Conservation (phyloP, 1,140 invertebrate species). For the Homarus americanus region DNA sequence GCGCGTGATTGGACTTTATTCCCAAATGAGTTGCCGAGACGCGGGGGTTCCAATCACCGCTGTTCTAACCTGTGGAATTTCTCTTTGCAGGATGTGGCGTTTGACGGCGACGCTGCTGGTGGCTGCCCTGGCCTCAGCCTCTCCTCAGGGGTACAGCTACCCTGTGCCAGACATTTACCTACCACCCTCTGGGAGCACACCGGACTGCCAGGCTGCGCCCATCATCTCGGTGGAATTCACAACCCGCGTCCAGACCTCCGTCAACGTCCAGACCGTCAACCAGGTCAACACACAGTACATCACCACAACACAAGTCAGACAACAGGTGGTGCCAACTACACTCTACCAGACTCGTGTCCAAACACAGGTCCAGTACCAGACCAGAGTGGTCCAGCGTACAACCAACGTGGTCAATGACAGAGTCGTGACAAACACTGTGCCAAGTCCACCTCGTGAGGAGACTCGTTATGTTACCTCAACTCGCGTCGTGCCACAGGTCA, state of each 20-base stretch:
- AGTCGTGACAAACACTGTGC: slow-evolving; percentile 47
- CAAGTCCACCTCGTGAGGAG: slow-evolving; percentile 40
- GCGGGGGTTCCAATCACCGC: slow-evolving; percentile 71
- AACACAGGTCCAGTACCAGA: slow-evolving; percentile 58
- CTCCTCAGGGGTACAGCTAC: slow-evolving; percentile 36
- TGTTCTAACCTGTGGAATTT: slow-evolving; percentile 70
- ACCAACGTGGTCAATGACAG: slow-evolving; percentile 12
- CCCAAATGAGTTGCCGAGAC: slow-evolving; percentile 70
- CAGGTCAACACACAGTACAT: slow-evolving; percentile 43
- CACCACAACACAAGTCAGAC: slow-evolving; percentile 57
- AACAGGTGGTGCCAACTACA: slow-evolving; percentile 54
- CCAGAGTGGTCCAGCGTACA: slow-evolving; percentile 51
- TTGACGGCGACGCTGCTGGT: slow-evolving; percentile 61
- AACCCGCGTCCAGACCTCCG: slow-evolving; percentile 50
- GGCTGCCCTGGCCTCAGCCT: slow-evolving; percentile 29
- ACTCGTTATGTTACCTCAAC: slow-evolving; percentile 40
- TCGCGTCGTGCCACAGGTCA: slow-evolving; percentile 58
- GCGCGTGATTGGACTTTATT: slow-evolving; percentile 73
- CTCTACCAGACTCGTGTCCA: slow-evolving; percentile 51
- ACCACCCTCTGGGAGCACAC: slow-evolving; percentile 26
- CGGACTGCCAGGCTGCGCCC: background rate
- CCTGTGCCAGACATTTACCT: slow-evolving; percentile 36
- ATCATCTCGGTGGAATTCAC: slow-evolving; percentile 29
- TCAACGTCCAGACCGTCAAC: slow-evolving; percentile 32
- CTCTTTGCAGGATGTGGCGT: slow-evolving; percentile 70